Conservation (phyloP, 1,140 invertebrate species). For the Papilio machaon region DNA sequence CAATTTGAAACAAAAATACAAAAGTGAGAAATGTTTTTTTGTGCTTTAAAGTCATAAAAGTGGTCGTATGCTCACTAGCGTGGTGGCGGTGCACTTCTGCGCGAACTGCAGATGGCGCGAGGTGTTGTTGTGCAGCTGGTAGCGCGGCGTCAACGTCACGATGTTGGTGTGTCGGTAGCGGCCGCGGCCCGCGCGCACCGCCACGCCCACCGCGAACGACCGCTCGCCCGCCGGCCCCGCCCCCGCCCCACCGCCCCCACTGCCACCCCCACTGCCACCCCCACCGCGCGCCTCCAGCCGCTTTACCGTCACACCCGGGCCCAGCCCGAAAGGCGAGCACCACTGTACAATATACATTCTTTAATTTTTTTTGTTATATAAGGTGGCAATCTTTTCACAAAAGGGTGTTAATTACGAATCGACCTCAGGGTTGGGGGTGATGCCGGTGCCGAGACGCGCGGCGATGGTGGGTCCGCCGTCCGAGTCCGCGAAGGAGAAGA, state of each 20-base stretch:
- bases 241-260: slow-evolving; percentile 48
- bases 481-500: slow-evolving; percentile 96
- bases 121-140: slow-evolving; percentile 96
- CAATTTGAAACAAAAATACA: too few species aligned
- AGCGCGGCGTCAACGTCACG: slow-evolving; percentile 95
- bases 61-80: slow-evolving; percentile 69
- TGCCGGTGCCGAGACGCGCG: slow-evolving; percentile 88
- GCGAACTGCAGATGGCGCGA: slow-evolving; percentile 91
- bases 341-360: slow-evolving; percentile 81
- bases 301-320: slow-evolving; percentile 88
- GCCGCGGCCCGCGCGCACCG: slow-evolving; percentile 93
- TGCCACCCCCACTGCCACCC: slow-evolving; percentile 83
- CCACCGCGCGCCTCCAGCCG: slow-evolving; percentile 68
- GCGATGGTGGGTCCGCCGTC: slow-evolving; percentile 87
- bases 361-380: too few species aligned
- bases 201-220: slow-evolving; percentile 92
- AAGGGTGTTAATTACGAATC: background rate
- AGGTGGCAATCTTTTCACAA: background rate
- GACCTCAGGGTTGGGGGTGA: slow-evolving; percentile 85
- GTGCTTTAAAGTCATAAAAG: background rate
- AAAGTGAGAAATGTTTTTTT: background rate
- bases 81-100: slow-evolving; percentile 90
- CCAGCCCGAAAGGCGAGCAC: slow-evolving; percentile 92
- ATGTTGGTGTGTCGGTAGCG: slow-evolving; percentile 95
- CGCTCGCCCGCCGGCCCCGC: slow-evolving; percentile 60